These are phyloP conservation scores for Microplitis manilae DNA, from an alignment of 2,888 invertebrate species.

Conservation along the genomic window DNA sequence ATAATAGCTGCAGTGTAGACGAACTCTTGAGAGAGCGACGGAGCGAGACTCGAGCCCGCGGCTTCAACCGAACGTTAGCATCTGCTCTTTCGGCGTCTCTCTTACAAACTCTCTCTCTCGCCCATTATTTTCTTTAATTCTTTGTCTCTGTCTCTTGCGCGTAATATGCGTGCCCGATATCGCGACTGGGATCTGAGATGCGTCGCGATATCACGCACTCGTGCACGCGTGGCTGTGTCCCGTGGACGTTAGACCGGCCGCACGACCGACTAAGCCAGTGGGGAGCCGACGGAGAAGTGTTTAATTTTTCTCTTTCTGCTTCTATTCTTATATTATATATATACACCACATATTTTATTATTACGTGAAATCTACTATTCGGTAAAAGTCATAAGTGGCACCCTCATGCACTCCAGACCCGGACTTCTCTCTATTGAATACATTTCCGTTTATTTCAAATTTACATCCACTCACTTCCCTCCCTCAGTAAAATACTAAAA, in stretches of 20 bases:
- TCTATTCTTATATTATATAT: neutral
- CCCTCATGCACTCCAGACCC: neutral
- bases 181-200: constrained; percentile 64
- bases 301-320: constrained; percentile 3
- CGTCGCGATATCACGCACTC: constrained; percentile 66
- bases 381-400: neutral
- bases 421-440: neutral
- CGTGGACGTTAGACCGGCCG: constrained; percentile 34
- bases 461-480: neutral
- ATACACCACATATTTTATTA: neutral
- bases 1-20: neutral
- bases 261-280: constrained; percentile 36
- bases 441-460: neutral
- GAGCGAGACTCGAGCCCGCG: constrained; percentile 23
- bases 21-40: neutral
- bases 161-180: constrained; percentile 70
- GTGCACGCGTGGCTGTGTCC: constrained; percentile 64
- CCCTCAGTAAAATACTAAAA: too few species aligned
- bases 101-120: constrained; percentile 24
- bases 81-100: constrained; percentile 42
- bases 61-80: constrained; percentile 40
- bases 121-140: constrained; percentile 34
- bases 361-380: neutral
- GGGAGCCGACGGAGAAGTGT: constrained; percentile 32
- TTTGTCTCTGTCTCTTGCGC: constrained; percentile 42